Evolutionary conservation across 2,888 invertebrate genomes (phyloP), one percentile per base, ranked within the genome.

Genomic region (Sacculina carcini): DNA sequence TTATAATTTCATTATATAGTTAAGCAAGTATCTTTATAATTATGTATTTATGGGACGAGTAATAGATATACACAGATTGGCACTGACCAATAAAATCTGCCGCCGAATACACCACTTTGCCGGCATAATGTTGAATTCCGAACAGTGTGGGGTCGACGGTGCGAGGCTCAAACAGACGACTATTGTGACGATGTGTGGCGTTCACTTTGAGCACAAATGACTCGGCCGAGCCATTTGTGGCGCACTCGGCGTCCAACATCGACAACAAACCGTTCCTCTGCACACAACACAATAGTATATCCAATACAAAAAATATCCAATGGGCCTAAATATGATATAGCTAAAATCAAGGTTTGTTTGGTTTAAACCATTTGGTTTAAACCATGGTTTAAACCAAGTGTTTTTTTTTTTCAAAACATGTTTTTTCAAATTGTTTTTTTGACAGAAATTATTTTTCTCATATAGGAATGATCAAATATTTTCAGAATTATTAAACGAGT

Each of bases 161-260:
- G 34, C 56, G 54, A 2, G 57, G 56, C 26, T 58, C 57, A 44
- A 55, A 57, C 26, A 57, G 52, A 36, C 57, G 52, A 14, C 78
- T 74, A 65, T 87, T 89, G 53, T 78, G 77, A 59, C 78, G 76
- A 62, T 84, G 84, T 65, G 86, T 81, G 7, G 73, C 74, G 65
- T 77, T 77, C 53, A 83, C 75, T 68, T 82, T 81, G 62, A 80
- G 73, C 58, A 78, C 74, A 70, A 86, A 78, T 60, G 78, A 76
- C 64, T 82, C 83, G 0, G 79, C 77, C 0, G 77, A 77, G 34
- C 81, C 81, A 10, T 79, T 70, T 52, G 84, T 79, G 5, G 85
- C 82, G 63, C 86, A 85, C 66, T 89, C 89, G 6, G 81, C 83
- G 67, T 90, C 90, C 57, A 90, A 68, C 76, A 89, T 82, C 60